These are phyloP conservation scores for Halocynthia roretzi DNA, from an alignment of 23 tunicate genomes.

Conservation along the genomic window DNA sequence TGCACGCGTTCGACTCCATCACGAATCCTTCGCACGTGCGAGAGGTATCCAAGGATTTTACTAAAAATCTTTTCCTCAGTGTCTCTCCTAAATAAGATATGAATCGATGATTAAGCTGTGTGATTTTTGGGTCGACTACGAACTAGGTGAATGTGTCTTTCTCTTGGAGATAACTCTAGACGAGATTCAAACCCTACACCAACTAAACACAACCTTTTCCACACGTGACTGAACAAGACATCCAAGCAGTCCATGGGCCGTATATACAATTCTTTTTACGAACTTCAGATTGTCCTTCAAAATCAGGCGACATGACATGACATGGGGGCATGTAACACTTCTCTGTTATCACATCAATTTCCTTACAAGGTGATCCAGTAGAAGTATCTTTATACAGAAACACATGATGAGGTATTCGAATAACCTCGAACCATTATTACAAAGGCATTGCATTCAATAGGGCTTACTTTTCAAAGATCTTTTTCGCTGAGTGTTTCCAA, in stretches of 20 bases:
- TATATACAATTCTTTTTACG: constrained; percentile 27
- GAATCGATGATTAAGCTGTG: background rate
- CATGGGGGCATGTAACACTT: constrained; percentile 31
- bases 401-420: background rate
- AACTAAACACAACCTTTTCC: constrained; percentile 50
- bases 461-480: constrained; percentile 37
- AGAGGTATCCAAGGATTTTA: constrained; percentile 24
- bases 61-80: constrained; percentile 58
- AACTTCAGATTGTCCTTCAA: background rate
- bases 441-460: background rate
- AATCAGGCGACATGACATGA: background rate
- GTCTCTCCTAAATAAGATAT: constrained; percentile 44
- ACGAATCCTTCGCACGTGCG: constrained; percentile 43
- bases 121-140: background rate
- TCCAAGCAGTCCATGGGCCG: constrained; percentile 73
- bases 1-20: constrained; percentile 75
- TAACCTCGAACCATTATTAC: background rate
- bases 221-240: constrained; percentile 91
- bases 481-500: constrained; percentile 56
- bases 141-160: background rate
- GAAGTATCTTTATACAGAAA: background rate
- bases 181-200: background rate
- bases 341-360: background rate
- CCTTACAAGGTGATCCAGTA: constrained; percentile 4
- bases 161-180: background rate